phyloP scores from a whole-genome alignment of 2,888 invertebrate genomes.

The Chorisops tibialis region DNA sequence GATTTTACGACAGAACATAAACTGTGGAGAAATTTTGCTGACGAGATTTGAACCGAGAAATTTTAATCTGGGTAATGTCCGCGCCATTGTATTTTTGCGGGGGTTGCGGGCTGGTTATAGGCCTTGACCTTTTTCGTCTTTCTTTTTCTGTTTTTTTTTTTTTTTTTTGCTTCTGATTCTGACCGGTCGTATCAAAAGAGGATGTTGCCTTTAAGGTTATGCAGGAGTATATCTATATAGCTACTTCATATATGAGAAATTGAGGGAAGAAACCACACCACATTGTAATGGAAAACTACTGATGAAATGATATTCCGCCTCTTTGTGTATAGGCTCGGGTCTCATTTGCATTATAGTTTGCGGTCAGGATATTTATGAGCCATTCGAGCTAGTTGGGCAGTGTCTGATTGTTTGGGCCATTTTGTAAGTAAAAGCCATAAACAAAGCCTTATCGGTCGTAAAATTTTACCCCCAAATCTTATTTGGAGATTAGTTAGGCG shows the following conservation, averaged over 20 bases:
- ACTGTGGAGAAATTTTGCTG: slow-evolving; percentile 24
- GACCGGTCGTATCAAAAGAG: neutral
- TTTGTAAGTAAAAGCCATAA: slow-evolving; percentile 30
- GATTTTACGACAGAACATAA: slow-evolving; percentile 12
- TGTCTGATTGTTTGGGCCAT: slow-evolving; percentile 19
- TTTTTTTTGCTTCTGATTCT: neutral
- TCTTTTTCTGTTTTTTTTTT: too few relatives aligned
- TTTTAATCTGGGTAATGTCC: slow-evolving; percentile 25
- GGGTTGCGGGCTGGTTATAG: slow-evolving; percentile 2
- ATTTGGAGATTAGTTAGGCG: slow-evolving; percentile 24
- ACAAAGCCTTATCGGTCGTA: slow-evolving; percentile 33
- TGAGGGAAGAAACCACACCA: neutral
- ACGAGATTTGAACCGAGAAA: slow-evolving; percentile 20
- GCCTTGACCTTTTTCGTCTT: slow-evolving; percentile 18
- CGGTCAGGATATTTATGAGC: slow-evolving; percentile 31
- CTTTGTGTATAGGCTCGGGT: slow-evolving; percentile 10
- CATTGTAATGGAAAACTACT: slow-evolving; percentile 20
- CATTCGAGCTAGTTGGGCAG: slow-evolving; percentile 13
- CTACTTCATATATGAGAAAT: neutral
- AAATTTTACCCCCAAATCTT: slow-evolving; percentile 26
- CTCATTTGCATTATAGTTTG: slow-evolving; percentile 33
- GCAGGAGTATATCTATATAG: too few relatives aligned
- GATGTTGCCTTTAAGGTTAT: too few relatives aligned
- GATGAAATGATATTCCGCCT: slow-evolving; percentile 23
- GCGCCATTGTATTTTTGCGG: slow-evolving; percentile 18